These are phyloP conservation scores for Lagopus muta DNA, from an alignment of 2,113 vertebrate genomes.

Conservation along the genomic window DNA sequence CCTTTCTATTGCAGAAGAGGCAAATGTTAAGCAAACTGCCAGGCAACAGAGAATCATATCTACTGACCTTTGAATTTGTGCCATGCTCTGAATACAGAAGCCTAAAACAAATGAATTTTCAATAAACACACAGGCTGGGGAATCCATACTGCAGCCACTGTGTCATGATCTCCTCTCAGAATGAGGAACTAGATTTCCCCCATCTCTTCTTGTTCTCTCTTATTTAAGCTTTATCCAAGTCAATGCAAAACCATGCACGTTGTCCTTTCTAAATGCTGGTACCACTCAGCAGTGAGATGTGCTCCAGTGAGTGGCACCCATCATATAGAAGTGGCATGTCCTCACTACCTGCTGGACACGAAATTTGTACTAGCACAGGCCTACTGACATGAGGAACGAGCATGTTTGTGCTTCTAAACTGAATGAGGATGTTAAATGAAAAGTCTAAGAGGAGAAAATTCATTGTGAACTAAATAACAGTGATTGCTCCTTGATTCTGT, in stretches of 20 bases:
- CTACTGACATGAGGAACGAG: background rate
- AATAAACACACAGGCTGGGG: background rate
- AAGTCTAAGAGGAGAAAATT: background rate
- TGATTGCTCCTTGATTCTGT: background rate
- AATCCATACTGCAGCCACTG: background rate
- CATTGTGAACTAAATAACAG: background rate
- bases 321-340: background rate
- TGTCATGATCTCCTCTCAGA: background rate
- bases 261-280: rapidly evolving
- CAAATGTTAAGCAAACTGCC: background rate
- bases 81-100: background rate
- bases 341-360: background rate
- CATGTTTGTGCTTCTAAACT: background rate
- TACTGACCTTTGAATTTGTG: background rate
- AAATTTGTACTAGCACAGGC: background rate
- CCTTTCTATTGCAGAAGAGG: background rate
- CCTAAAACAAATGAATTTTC: background rate
- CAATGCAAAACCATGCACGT: background rate
- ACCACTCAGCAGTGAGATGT: background rate
- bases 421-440: background rate
- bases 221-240: background rate
- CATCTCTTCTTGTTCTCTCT: background rate
- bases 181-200: background rate
- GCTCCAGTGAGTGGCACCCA: background rate
- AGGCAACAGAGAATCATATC: background rate